Base-by-base conservation (phyloP, 1,140 invertebrate species). In the Hypsibius dujardini region DNA sequence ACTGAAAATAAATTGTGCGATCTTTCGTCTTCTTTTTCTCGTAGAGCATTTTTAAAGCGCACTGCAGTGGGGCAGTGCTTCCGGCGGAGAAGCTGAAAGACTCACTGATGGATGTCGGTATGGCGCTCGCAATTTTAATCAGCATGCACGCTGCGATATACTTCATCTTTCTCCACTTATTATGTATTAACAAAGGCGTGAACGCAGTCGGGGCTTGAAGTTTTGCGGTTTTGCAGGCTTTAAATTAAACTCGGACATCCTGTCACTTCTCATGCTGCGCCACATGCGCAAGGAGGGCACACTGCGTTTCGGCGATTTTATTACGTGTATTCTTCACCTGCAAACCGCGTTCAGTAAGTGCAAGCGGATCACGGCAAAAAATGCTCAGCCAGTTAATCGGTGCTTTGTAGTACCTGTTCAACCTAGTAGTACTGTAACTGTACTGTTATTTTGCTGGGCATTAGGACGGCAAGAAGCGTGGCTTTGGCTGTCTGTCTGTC, bases 251-350 rank as follows among this genome's bases (percentile, higher is more conserved):
- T 88, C 87, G 40, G 87, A 90, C 71, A 88, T 90, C 62, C 79
- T 92, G 73, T 87, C 88, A 1, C 84, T 90, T 50, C 81, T 94
- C 28, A 86, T 92, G 67, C 81, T 92, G 71, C 83, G 89, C 73
- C 92, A 92, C 75, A 93, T 93, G 87, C 85, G 90, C 72, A 93
- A 92, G 79, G 90, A 95, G 78, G 90, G 90, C 62, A 92, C 90
- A 56, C 81, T 94, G n/a, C 81, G 90, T 75, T 91, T 94, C 77
- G 90, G 90, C 28, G 90, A 95, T 79, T 94, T 92, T 77, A 90
- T 93, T 0, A 89, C 88, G 2, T 88, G 89, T 47, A 88, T 94
- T 77, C 82, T 94, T 73, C 90, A 92, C 77, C 81, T 95, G 47
- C 90, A 88, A 72, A 85, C 90, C 71, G 88, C 90, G 47, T 93